phyloP scores from a whole-genome alignment of 2,888 invertebrate genomes.

The Gari tellinella region DNA sequence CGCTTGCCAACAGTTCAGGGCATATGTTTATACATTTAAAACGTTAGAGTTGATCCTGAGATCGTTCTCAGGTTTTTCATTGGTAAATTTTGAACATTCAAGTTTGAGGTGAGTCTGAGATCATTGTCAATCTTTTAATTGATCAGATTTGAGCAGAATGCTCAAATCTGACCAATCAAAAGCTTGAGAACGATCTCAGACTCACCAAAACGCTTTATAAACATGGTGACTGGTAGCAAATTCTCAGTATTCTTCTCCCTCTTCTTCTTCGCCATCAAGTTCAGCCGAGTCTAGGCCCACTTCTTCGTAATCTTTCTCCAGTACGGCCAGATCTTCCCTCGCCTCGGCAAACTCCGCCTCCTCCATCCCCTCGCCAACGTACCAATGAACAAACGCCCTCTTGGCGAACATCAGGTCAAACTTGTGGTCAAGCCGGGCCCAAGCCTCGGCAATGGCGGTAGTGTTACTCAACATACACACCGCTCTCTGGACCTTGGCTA shows the following conservation, averaged over 20 bases:
- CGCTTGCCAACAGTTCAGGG: no score
- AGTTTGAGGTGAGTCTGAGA: no score
- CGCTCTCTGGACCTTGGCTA: constrained; percentile 26
- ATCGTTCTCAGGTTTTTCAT: no score
- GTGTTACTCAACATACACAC: constrained; percentile 85
- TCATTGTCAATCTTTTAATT: no score
- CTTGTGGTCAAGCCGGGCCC: constrained; percentile 83
- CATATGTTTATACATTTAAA: no score
- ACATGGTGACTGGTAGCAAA: constrained; percentile 26
- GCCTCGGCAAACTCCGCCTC: constrained; percentile 75
- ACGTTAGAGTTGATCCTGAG: no score
- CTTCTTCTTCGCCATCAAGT: constrained; percentile 14
- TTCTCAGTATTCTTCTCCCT: constrained; percentile 75
- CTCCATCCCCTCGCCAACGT: constrained; percentile 85
- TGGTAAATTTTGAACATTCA: no score
- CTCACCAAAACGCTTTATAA: no score
- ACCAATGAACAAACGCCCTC: constrained; percentile 80
- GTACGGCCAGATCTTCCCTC: constrained; percentile 69
- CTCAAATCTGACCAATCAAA: no score
- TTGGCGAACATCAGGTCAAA: constrained; percentile 31
- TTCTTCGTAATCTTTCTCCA: constrained; percentile 14
- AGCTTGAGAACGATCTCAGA: no score
- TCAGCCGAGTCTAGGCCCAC: constrained; percentile 7
- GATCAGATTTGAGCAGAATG: no score
- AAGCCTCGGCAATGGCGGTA: constrained; percentile 85